Evolutionary conservation across 2,888 invertebrate genomes (phyloP).

Genomic region (Ophonus ardosiacus): DNA sequence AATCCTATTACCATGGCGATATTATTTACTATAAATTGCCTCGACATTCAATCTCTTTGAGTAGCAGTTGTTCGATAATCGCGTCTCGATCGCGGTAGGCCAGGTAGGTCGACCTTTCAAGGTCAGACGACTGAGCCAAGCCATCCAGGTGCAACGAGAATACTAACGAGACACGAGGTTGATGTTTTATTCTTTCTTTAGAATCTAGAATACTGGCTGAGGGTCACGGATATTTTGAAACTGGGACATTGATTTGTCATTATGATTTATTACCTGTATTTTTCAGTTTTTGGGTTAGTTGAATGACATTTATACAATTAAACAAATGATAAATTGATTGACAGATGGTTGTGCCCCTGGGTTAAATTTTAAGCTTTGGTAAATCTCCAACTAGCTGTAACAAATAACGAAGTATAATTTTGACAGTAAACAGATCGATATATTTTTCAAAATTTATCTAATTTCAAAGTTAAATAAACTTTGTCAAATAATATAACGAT

Average conservation of each 20-base stretch:
- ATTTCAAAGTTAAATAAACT: too few relatives aligned
- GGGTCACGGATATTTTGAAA: background rate
- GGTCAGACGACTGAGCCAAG: background rate
- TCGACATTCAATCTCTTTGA: background rate
- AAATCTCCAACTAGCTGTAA: background rate
- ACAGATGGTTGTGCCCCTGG: background rate
- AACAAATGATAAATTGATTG: background rate
- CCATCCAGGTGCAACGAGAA: background rate
- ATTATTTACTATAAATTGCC: background rate
- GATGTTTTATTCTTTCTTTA: background rate
- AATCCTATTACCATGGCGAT: background rate
- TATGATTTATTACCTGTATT: background rate
- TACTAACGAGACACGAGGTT: background rate
- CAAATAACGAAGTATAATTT: background rate
- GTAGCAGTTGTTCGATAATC: background rate
- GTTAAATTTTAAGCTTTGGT: background rate
- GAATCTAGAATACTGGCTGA: background rate
- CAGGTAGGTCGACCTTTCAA: conserved; percentile 11
- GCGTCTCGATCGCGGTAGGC: background rate
- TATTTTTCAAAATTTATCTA: too few relatives aligned
- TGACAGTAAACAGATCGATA: background rate
- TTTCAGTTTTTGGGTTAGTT: background rate
- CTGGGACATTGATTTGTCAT: background rate
- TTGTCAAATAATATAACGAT: too few relatives aligned
- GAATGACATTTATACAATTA: background rate